Base-by-base conservation (phyloP, 1,140 invertebrate genomes). In the Calycopis cecrops region DNA sequence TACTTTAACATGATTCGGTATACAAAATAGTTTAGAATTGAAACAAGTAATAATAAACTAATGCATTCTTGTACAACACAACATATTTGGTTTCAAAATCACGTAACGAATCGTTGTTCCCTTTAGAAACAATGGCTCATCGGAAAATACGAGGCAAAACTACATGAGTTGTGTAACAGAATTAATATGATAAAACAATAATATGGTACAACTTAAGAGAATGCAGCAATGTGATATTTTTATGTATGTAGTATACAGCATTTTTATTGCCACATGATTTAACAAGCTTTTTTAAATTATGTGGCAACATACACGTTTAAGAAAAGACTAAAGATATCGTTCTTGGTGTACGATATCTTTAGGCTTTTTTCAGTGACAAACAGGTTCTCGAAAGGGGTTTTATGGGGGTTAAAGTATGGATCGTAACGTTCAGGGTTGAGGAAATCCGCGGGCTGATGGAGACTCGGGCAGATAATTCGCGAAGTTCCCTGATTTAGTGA, bases 311-410 rank as follows among this genome's bases (percentile, higher is more conserved):
- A n/a, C n/a, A n/a, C n/a, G n/a, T n/a, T n/a, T n/a, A n/a, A n/a
- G n/a, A n/a, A n/a, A n/a, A n/a, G n/a, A n/a, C n/a, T n/a, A n/a
- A n/a, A n/a, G n/a, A n/a, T n/a, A n/a, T n/a, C n/a, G n/a, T n/a
- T n/a, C n/a, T n/a, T n/a, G n/a, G n/a, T n/a, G n/a, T n/a, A 49
- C 56, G 58, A 54, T 35, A 65, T 64, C 61, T 60, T 60, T 51
- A 60, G 59, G 50, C 61, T 60, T 61, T 69, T 65, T 55, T 40
- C 52, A 35, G 59, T 54, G 67, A 73, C 76, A 69, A 68, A 73
- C 61, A 71, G 63, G 71, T 78, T 73, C 63, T 62, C 63, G 68
- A 69, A 72, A 77, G 77, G 67, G n/a, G n/a, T n/a, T 79, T 81
- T 28, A 79, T 79, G 70, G 65, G 59, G 48, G 48, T 44, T 60